Evolutionary conservation across 2,888 invertebrate genomes (phyloP).

Genomic region (Chydorus sphaericus): DNA sequence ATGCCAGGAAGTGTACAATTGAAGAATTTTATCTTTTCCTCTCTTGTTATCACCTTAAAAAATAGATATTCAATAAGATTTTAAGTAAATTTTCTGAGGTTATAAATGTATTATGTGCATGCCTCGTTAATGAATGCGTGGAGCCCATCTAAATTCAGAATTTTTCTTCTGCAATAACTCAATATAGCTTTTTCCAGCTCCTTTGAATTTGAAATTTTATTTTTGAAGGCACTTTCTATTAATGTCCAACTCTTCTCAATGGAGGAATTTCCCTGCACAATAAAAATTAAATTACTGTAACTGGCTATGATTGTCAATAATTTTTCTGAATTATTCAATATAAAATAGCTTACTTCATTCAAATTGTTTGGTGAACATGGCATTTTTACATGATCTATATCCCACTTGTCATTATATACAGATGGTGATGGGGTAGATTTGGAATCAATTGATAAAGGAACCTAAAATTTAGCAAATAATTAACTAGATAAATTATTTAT

Average conservation of each 20-base stretch:
- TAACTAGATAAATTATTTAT: background rate
- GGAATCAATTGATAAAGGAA: background rate
- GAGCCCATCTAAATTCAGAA: conserved; percentile 29
- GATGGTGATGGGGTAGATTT: conserved; percentile 42
- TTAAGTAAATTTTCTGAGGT: too few species aligned
- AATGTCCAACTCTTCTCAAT: conserved; percentile 27
- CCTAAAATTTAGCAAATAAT: background rate
- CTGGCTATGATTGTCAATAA: background rate
- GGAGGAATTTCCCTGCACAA: conserved; percentile 14
- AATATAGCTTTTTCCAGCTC: conserved; percentile 26
- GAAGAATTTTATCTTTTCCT: conserved; percentile 55
- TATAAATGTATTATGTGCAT: too few species aligned
- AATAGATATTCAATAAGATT: background rate
- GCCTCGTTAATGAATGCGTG: conserved; percentile 26
- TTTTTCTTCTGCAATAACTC: conserved; percentile 29
- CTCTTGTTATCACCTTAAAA: conserved; percentile 48
- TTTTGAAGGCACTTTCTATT: conserved; percentile 24
- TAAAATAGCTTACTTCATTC: conserved; percentile 62
- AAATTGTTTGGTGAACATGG: conserved; percentile 65
- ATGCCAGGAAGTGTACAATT: conserved; percentile 53
- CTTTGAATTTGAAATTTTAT: conserved; percentile 15
- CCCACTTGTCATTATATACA: conserved; percentile 56
- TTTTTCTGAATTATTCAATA: conserved; percentile 33
- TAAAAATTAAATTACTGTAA: background rate
- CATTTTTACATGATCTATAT: conserved; percentile 64